Base-by-base conservation (phyloP, 2,888 invertebrate species). In the Folsomia candida region DNA sequence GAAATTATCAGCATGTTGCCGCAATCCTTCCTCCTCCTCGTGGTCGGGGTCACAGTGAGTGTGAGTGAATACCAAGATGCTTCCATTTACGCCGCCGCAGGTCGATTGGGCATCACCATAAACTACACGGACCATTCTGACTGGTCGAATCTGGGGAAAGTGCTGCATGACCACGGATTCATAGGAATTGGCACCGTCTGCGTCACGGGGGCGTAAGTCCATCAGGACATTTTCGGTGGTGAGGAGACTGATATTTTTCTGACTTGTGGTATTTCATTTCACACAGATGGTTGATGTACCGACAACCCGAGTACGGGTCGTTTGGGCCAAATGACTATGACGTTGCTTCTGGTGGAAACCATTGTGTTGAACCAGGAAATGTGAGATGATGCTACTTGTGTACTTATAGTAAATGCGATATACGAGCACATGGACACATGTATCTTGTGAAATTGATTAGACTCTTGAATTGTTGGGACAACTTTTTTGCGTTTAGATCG, bases 261-360 rank as follows among this genome's bases (percentile, higher is more conserved):
- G 9, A 18, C 11, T 47, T 47, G 47, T 11, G 18, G 9, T 47
- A 9, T 11, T 47, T 47, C 14, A 11, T 9, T 47, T n/a, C n/a
- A n/a, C n/a, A 11, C 9, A 64, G 64, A 24, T 64, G 64, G 64
- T 25, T 64, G 14, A 3, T 51, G 2, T 64, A 64, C 25, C 51
- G 51, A 22, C 11, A 11, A 2, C 47, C 64, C 18, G 6, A 64
- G 14, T 64, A 24, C 24, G 64, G 25, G 2, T 3, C 51, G 4
- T 51, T 18, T 2, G 51, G 51, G 24, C n/a, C 64, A 2, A 9
- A 24, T 11, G 64, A 64, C 51, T 64, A 24, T 22, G 6, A 47
- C 9, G 24, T 64, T 2, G 4, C 51, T 2, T 64, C 64, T 4
- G 64, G 64, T 2, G 9, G 11, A 9, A 20, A 64, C 11, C 22